Evolutionary conservation across 2,797 vertebrate genomes (phyloP).

Genomic region (Melanotaenia maccullochi): DNA sequence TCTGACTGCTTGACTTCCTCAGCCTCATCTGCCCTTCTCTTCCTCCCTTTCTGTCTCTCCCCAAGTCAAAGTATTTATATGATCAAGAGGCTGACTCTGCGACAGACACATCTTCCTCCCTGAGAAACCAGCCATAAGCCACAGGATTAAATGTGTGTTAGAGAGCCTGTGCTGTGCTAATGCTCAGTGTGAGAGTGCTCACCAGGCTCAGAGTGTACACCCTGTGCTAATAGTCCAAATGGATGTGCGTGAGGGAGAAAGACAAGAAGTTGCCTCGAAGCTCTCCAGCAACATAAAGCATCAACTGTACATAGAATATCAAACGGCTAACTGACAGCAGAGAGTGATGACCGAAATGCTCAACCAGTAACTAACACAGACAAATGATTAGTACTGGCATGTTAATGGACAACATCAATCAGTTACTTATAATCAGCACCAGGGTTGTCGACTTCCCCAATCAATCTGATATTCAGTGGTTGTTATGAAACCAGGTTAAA

Average conservation of each 20-base stretch:
- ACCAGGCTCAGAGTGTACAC: constrained; percentile 37
- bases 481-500: constrained; percentile 55
- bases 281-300: constrained; percentile 18
- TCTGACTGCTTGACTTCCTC: constrained; percentile 10
- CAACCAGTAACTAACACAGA: constrained; percentile 43
- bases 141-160: constrained; percentile 70
- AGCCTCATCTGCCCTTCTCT: background rate
- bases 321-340: constrained; percentile 32
- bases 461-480: constrained; percentile 58
- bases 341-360: constrained; percentile 40
- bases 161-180: constrained; percentile 61
- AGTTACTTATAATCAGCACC: constrained; percentile 59
- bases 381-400: constrained; percentile 48
- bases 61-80: constrained; percentile 61
- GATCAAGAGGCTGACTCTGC: constrained; percentile 69
- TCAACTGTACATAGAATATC: constrained; percentile 23
- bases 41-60: constrained; percentile 22
- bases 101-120: constrained; percentile 64
- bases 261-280: constrained; percentile 21
- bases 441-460: constrained; percentile 27
- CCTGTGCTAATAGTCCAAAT: constrained; percentile 37
- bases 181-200: constrained; percentile 40
- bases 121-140: constrained; percentile 64
- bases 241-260: constrained; percentile 10
- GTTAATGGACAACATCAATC: constrained; percentile 58